phyloP scores from a whole-genome alignment of 2,888 invertebrate species.

The Julus scandinavius region DNA sequence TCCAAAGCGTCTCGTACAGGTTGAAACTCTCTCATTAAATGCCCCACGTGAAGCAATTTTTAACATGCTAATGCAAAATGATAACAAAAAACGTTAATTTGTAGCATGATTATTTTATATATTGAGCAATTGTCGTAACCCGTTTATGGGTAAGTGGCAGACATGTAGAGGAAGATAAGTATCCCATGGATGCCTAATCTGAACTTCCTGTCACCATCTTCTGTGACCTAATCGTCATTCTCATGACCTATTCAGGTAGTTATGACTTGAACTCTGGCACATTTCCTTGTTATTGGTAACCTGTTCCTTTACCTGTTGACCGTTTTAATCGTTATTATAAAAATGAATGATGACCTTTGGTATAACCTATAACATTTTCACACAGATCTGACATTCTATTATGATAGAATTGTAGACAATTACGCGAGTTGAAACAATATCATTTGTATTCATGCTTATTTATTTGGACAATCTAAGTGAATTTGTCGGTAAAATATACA shows the following conservation, averaged over 20 bases:
- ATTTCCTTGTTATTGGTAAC: not conserved
- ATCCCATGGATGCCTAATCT: conserved; percentile 2
- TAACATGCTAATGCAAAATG: not conserved
- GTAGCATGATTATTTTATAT: not conserved
- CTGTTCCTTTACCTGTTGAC: not conserved
- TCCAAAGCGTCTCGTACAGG: not conserved
- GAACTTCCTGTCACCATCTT: not conserved
- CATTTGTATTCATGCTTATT: too few relatives aligned
- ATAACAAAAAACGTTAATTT: not conserved
- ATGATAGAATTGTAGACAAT: not conserved
- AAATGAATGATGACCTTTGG: not conserved
- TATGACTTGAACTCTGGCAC: not conserved
- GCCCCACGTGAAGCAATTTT: too few relatives aligned
- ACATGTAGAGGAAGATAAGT: not conserved
- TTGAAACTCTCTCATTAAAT: too few relatives aligned
- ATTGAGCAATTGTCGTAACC: not conserved
- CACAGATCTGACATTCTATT: not conserved
- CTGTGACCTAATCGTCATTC: not conserved
- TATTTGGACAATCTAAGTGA: too few relatives aligned
- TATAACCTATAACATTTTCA: not conserved
- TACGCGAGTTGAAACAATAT: not conserved
- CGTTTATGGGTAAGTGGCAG: not conserved
- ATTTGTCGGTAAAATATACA: too few relatives aligned
- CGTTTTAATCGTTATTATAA: not conserved
- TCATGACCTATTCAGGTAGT: not conserved